Percentiles rank a stretch among this genome's conserved stretches.
Conservation (phyloP, 2,113 vertebrate genomes). For the Meriones unguiculatus region DNA sequence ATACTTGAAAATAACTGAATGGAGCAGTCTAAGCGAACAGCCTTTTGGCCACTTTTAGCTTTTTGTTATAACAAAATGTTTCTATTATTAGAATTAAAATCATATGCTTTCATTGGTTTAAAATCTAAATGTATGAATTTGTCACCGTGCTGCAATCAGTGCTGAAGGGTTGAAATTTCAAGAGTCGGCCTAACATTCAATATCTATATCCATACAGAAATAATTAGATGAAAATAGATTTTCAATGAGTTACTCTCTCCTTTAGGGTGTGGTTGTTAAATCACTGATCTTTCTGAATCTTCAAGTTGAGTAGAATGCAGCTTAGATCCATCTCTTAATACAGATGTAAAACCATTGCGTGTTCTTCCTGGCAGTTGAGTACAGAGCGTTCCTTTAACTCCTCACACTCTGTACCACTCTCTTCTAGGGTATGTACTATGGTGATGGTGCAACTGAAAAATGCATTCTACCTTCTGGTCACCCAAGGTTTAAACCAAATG, state of each 20-base stretch:
- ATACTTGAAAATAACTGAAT: conserved; percentile 14
- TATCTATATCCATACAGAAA: not conserved
- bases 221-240: not conserved
- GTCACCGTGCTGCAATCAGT: not conserved
- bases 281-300: not conserved
- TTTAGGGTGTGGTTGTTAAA: not conserved
- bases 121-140: conserved; percentile 47
- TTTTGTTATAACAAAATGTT: conserved; percentile 62
- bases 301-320: not conserved
- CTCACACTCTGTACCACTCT: conserved; percentile 58
- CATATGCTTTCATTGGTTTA: conserved; percentile 62
- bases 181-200: not conserved
- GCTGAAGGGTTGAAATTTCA: not conserved
- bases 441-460: not conserved
- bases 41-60: conserved; percentile 20
- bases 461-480: conserved; percentile 79
- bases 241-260: conserved; percentile 15
- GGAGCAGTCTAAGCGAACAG: conserved; percentile 56
- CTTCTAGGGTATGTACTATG: conserved; percentile 40
- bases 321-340: conserved; percentile 35
- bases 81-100: conserved; percentile 71
- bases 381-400: conserved; percentile 61
- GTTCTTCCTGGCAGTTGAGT: not conserved
- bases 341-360: conserved; percentile 54
- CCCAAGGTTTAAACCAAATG: conserved; percentile 78